A percentile compares a stretch with the other conserved stretches of the same genome.
Conservation (phyloP, 1,140 invertebrate species). For the Scaptomyza pallida region DNA sequence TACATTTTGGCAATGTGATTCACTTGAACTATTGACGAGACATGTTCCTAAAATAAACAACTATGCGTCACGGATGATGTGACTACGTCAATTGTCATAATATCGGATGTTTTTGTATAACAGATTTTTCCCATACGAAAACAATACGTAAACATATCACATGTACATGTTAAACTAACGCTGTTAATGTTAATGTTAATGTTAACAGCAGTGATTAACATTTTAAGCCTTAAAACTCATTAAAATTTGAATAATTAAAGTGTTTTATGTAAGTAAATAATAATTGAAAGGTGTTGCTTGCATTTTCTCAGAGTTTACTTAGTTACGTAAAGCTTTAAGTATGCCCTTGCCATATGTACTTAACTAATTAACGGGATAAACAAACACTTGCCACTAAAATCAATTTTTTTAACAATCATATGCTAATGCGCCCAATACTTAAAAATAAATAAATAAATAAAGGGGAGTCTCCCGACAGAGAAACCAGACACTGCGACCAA, state of each 20-base stretch:
- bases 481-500: too few relatives aligned
- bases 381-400: background rate
- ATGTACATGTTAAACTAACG: too few relatives aligned
- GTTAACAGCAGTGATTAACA: too few relatives aligned
- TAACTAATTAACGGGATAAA: constrained; percentile 15
- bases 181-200: too few relatives aligned
- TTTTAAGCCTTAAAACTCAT: background rate
- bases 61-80: background rate
- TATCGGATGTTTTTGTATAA: too few relatives aligned
- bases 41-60: background rate
- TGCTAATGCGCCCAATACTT: constrained; percentile 11
- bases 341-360: constrained; percentile 1
- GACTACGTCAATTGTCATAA: background rate
- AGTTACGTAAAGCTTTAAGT: constrained; percentile 12
- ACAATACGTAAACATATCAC: too few relatives aligned
- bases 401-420: constrained; percentile 48
- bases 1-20: constrained; percentile 11
- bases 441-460: too few relatives aligned
- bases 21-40: background rate
- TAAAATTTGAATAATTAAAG: background rate
- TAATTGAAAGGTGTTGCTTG: background rate
- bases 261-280: background rate
- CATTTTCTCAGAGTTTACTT: constrained; percentile 1
- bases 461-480: too few relatives aligned
- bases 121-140: too few relatives aligned